Base-by-base conservation (phyloP, 2,113 vertebrate species). In the Arenaria interpres region DNA sequence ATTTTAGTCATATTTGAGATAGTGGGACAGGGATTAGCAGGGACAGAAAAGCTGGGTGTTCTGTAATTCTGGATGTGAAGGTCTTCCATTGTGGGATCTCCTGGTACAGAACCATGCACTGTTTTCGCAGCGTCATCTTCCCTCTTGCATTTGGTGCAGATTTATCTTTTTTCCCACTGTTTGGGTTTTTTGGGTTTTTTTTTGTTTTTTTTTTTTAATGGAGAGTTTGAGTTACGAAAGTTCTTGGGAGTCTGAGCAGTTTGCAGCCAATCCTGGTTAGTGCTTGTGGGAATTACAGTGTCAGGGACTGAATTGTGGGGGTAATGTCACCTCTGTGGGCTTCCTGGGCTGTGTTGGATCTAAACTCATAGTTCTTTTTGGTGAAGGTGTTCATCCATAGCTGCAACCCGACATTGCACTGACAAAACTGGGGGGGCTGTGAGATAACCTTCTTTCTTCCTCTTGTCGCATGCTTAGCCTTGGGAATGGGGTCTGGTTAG, bases 251-350 rank as follows among this genome's bases (percentile, higher is more conserved):
- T 5, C 12, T 35, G 12, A 48, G 48, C 24, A 28, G 32, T 53
- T 81, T 75, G 48, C 35, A 69, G 57, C 74, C 23, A 45, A 25
- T 84, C 43, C 46, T 18, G 3, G 9, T 30, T 45, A 30, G 16
- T 53, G 30, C 35, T 94, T 8, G 1, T 0, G 0, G 87, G 57
- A 71, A 2, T 12, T 51, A 33, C 27, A 4, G 25, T 24, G 10
- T 53, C 14, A 33, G 59, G 81, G 50, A 15, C 35, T 0, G 0
- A 14, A 50, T 33, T 6, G 4, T 56, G 57, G 17, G 25, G 24
- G 8, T 46, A 12, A 10, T 18, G 14, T 35, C 7, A 8, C 22
- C 23, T 63, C 37, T 62, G 14, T 66, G 79, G 28, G 20, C 4
- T 48, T 43, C 37, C 30, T 71, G 73, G 14, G 71, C 64, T 67